These are phyloP conservation scores for Entomobrya proxima DNA, from an alignment of 2,888 invertebrate genomes.

Conservation along the genomic window DNA sequence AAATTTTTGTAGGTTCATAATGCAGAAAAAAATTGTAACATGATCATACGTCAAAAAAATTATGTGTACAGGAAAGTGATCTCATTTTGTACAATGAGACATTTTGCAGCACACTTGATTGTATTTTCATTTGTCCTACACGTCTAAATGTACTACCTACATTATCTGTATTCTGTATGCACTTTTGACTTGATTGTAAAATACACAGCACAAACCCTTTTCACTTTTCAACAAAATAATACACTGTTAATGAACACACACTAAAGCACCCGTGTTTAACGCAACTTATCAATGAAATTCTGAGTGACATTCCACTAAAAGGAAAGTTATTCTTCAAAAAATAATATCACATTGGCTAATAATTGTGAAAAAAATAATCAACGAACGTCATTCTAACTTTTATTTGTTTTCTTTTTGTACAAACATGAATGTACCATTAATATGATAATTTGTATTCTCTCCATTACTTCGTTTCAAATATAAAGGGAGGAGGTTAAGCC, in stretches of 20 bases:
- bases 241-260: constrained; percentile 8
- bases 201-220: constrained; percentile 21
- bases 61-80: no score
- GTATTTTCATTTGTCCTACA: neutral
- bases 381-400: neutral
- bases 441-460: constrained; percentile 51
- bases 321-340: constrained; percentile 42
- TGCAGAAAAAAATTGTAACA: no score
- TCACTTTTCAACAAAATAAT: constrained; percentile 12
- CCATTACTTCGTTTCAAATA: neutral
- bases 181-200: neutral
- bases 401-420: neutral
- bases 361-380: constrained; percentile 31
- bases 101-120: no score
- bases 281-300: constrained; percentile 16
- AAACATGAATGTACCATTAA: constrained; percentile 23
- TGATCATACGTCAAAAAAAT: no score
- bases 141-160: neutral
- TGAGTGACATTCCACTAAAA: constrained; percentile 52
- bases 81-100: no score
- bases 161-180: neutral
- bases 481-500: constrained; percentile 70
- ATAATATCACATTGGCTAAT: constrained; percentile 50
- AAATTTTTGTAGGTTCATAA: no score
- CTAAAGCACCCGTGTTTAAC: constrained; percentile 21